Conservation (phyloP, 2,888 invertebrate genomes). For the Campoplex nolae region DNA sequence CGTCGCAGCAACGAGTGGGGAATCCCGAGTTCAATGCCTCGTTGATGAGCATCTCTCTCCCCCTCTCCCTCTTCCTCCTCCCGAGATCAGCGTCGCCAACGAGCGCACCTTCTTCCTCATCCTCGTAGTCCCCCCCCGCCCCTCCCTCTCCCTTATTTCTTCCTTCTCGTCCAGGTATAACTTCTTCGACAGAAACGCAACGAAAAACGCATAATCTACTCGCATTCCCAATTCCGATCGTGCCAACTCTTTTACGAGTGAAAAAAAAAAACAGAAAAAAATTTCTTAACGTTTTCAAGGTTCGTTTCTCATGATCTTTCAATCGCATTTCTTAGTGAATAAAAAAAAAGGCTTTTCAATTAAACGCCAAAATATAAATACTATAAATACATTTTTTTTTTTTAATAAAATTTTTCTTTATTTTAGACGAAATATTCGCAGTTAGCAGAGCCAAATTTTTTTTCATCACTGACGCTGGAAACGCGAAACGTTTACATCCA, state of each 20-base stretch:
- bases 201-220: slow-evolving; percentile 49
- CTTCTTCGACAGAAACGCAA: slow-evolving; percentile 59
- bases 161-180: slow-evolving; percentile 20
- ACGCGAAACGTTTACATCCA: not conserved
- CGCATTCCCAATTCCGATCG: slow-evolving; percentile 58
- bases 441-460: not conserved
- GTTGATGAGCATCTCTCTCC: slow-evolving; percentile 74
- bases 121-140: slow-evolving; percentile 50
- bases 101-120: slow-evolving; percentile 67
- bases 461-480: not conserved
- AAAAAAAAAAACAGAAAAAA: not conserved
- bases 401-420: not conserved
- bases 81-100: slow-evolving; percentile 58
- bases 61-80: slow-evolving; percentile 27
- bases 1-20: slow-evolving; percentile 68
- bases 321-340: not conserved
- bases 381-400: not conserved
- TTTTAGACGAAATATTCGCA: not conserved
- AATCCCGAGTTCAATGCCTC: slow-evolving; percentile 79
- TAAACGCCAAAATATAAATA: not conserved
- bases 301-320: not conserved
- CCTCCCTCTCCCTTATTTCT: slow-evolving; percentile 5
- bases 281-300: slow-evolving; percentile 1
- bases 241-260: slow-evolving; percentile 35
- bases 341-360: not conserved